These are phyloP conservation scores for Tenodera sinensis DNA, from an alignment of 2,888 invertebrate species.

Conservation along the genomic window DNA sequence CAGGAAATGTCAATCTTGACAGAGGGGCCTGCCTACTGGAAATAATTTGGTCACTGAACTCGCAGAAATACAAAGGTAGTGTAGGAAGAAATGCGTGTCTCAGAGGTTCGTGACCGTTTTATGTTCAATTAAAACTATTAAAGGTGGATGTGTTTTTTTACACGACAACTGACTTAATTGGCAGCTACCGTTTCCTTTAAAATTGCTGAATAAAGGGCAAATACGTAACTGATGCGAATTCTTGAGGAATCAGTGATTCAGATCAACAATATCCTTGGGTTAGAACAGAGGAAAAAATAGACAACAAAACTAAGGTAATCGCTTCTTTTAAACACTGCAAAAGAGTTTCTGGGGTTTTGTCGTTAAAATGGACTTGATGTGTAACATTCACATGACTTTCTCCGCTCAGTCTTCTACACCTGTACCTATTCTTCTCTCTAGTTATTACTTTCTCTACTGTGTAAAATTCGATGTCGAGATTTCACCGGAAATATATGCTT, in stretches of 20 bases:
- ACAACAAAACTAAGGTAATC: not conserved
- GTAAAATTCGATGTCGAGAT: too few relatives aligned
- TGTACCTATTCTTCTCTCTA: too few relatives aligned
- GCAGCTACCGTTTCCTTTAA: not conserved
- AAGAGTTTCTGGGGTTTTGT: too few relatives aligned
- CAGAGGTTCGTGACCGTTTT: not conserved
- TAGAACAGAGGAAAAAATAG: not conserved
- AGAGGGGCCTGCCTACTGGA: not conserved
- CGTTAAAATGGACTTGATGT: too few relatives aligned
- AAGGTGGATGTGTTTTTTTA: not conserved
- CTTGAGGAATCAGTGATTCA: not conserved
- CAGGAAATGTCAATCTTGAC: not conserved
- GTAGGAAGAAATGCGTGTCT: not conserved
- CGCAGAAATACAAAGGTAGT: not conserved
- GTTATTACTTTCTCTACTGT: too few relatives aligned
- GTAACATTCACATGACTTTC: too few relatives aligned
- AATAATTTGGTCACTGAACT: not conserved
- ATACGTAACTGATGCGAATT: not conserved
- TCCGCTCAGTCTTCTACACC: too few relatives aligned
- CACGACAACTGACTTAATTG: not conserved
- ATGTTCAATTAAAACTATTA: not conserved
- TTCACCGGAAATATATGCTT: too few relatives aligned
- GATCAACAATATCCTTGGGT: too few relatives aligned
- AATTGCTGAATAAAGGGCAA: not conserved
- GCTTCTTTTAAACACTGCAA: too few relatives aligned